These are phyloP conservation scores for Cynocephalus volans DNA, from an alignment of 2,113 vertebrate genomes.

Conservation along the genomic window DNA sequence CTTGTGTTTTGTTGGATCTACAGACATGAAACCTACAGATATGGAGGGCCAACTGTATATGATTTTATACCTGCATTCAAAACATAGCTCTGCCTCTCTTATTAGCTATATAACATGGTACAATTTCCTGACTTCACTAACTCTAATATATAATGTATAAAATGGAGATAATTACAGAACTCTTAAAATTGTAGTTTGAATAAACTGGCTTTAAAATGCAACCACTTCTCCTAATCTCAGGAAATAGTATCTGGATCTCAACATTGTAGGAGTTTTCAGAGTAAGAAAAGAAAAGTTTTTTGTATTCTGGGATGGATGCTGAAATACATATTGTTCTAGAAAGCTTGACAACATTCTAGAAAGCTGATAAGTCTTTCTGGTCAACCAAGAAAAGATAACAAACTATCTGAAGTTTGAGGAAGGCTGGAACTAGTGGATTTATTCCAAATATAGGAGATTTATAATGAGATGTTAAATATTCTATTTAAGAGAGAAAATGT, in stretches of 20 bases:
- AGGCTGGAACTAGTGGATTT: neutral
- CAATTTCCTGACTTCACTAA: neutral
- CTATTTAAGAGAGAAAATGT: constrained; percentile 15
- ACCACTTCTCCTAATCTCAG: neutral
- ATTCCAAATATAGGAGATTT: neutral
- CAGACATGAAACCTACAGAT: too few species aligned
- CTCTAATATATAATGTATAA: neutral
- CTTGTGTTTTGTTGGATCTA: too few species aligned
- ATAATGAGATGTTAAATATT: neutral
- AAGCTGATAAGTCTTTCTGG: neutral
- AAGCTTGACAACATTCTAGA: neutral
- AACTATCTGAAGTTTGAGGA: neutral
- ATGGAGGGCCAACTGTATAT: neutral
- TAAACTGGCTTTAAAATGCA: constrained; percentile 16
- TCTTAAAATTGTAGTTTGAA: neutral
- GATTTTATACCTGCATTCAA: neutral
- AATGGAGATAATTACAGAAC: neutral
- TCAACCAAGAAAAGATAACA: neutral
- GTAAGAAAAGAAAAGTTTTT: neutral
- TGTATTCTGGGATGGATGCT: neutral
- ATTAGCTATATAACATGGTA: neutral
- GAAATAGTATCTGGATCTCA: neutral
- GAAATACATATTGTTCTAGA: neutral
- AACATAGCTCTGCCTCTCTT: neutral
- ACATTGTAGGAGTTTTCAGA: neutral